Evolutionary conservation across 2,888 invertebrate genomes (phyloP), one percentile per base, ranked within the genome.

Genomic region (Byasa hedistus): DNA sequence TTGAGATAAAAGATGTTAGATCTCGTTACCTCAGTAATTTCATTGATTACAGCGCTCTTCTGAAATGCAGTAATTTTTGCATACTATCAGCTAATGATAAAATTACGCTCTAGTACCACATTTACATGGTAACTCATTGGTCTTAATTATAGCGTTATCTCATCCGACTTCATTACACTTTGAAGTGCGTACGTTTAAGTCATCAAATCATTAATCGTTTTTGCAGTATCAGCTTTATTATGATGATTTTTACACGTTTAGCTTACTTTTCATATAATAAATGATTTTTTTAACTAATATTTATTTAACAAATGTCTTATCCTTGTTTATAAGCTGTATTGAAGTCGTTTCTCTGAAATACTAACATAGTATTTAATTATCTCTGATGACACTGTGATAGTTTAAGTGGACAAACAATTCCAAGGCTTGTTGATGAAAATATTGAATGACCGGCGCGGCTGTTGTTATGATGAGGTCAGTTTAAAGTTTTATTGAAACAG

Each of bases 201-300:
- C 51, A 63, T 67, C 62, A 59, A 23, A 59, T 19, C 51, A 39
- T 56, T 63, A 67, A 67, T 63, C 56, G 62, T 56, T 63, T 67
- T 63, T 55, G 36, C 66, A 67, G 66, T 36, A 63, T 59, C 55
- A 1, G 19, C 36, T 66, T 62, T 55, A 63, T 63, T 32, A 62
- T 66, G 62, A 66, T 66, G 58, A 66, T 51, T 66, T 55, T 62
- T 58, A 54, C 66, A 27, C 7, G 56, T 54, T 54, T 22, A 54
- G 12, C 22, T n/a, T 8, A 52, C 22, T 22, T 2, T 48, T n/a
- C 48, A n/a, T 48, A n/a, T 19, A 3, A 48, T n/a, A 48, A n/a
- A 48, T 0, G n/a, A 3, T n/a, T n/a, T n/a, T 48, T 36, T 7
- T 36, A 36, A 36, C 10, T 10, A 36, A 36, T 10, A 36, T 10